Percentiles rank a stretch among this genome's conserved stretches.
phyloP scores from a whole-genome alignment of 2,113 vertebrate species.

The Athene cunicularia region DNA sequence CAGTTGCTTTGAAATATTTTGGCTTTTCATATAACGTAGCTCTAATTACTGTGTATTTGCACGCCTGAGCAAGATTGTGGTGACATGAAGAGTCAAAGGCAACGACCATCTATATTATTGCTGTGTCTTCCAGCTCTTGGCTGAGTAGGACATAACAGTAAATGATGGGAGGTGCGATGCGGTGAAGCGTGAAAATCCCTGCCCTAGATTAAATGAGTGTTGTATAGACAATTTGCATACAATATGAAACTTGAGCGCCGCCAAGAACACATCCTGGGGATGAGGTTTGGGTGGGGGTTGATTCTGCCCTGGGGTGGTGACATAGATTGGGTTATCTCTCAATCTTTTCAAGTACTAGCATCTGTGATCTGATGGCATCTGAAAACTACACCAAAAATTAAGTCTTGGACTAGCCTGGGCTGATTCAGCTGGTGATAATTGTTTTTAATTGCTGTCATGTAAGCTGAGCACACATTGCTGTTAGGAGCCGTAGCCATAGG shows the following conservation, averaged over 20 bases:
- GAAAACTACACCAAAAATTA: background rate
- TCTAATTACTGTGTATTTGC: background rate
- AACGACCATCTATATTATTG: background rate
- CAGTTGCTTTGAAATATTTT: background rate
- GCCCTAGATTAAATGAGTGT: background rate
- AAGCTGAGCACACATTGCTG: background rate
- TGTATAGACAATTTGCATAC: background rate
- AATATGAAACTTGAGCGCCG: rapidly evolving
- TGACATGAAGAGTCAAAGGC: background rate
- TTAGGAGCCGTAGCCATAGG: background rate
- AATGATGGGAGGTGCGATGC: background rate
- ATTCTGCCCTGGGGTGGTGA: background rate
- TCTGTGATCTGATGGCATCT: background rate
- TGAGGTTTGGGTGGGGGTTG: background rate
- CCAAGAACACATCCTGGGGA: background rate
- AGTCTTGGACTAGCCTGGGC: background rate
- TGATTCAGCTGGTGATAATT: background rate
- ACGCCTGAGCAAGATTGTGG: background rate
- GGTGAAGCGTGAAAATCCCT: background rate
- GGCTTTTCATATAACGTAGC: background rate
- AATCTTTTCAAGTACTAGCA: background rate
- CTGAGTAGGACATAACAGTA: background rate
- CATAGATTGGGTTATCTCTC: background rate
- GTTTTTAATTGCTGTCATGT: too few relatives aligned
- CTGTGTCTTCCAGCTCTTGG: background rate